Evolutionary conservation across 2,113 vertebrate genomes (phyloP).

Genomic region (Paratilapia polleni): DNA sequence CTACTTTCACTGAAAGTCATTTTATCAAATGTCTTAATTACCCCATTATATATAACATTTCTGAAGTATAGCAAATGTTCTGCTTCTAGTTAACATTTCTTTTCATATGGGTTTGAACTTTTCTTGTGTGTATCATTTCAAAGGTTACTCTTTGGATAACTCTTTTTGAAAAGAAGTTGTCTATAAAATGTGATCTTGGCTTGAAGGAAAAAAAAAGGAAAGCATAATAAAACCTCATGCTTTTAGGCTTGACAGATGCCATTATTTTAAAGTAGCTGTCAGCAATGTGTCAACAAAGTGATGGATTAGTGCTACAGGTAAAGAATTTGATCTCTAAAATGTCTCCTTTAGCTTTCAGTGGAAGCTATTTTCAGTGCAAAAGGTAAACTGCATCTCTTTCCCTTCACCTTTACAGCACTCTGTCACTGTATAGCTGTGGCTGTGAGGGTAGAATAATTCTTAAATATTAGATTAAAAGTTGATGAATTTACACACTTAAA

Average conservation of each 20-base stretch:
- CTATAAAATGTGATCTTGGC: background rate
- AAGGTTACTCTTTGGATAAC: background rate
- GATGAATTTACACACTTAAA: background rate
- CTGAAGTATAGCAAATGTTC: background rate
- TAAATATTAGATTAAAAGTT: background rate
- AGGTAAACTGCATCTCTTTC: background rate
- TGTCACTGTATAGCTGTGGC: background rate
- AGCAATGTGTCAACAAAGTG: slow-evolving; percentile 31
- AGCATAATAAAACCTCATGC: slow-evolving; percentile 47
- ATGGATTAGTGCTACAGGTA: slow-evolving; percentile 48
- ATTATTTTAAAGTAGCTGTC: slow-evolving; percentile 57
- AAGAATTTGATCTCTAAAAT: slow-evolving; percentile 2
- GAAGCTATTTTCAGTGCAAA: slow-evolving; percentile 17
- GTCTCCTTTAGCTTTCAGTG: slow-evolving; percentile 20
- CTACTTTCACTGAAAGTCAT: background rate
- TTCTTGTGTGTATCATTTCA: background rate
- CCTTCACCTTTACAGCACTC: background rate
- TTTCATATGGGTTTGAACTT: background rate
- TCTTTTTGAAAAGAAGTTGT: slow-evolving; percentile 8
- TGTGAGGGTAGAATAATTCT: background rate
- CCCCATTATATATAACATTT: background rate
- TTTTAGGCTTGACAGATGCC: slow-evolving; percentile 57
- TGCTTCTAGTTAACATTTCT: background rate
- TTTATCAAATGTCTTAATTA: background rate
- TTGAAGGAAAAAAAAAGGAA: background rate